phyloP scores from a whole-genome alignment of 1,140 invertebrate genomes.

The Neuroterus valhalla region DNA sequence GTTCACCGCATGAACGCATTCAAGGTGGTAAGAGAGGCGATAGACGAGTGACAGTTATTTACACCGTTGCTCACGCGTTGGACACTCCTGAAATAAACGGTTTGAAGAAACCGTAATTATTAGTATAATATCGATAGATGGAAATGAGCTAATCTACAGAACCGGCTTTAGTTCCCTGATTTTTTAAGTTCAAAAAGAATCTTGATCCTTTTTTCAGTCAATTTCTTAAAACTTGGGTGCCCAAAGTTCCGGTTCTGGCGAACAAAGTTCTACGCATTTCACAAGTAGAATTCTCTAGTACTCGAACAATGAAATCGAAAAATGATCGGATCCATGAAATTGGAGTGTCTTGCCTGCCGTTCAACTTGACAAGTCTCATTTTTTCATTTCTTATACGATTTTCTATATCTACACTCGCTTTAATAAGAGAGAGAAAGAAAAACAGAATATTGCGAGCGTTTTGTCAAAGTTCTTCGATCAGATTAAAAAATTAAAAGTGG shows the following conservation, averaged over 20 bases:
- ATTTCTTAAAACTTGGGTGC: neutral
- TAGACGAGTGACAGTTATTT: too few relatives aligned
- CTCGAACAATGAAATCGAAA: constrained; percentile 11
- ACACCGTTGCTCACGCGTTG: too few relatives aligned
- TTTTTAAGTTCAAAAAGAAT: neutral
- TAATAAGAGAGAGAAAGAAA: neutral
- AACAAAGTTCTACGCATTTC: constrained; percentile 10
- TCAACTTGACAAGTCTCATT: constrained; percentile 13
- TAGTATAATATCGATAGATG: constrained; percentile 20
- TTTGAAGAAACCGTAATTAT: neutral
- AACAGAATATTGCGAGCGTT: constrained; percentile 1
- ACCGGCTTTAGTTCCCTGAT: neutral
- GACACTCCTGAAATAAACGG: too few relatives aligned
- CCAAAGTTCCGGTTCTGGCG: constrained; percentile 5
- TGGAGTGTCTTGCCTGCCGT: constrained; percentile 22
- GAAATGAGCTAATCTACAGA: neutral
- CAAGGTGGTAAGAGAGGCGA: too few relatives aligned
- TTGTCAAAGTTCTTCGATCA: neutral
- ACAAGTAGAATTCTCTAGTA: constrained; percentile 27
- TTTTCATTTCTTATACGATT: constrained; percentile 27
- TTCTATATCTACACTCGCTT: constrained; percentile 27
- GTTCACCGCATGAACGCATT: too few relatives aligned
- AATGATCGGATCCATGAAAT: neutral
- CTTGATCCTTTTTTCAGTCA: neutral
- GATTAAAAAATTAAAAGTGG: neutral